Base-by-base conservation (phyloP, 2,888 invertebrate genomes). In the Amblyjoppa proteus region DNA sequence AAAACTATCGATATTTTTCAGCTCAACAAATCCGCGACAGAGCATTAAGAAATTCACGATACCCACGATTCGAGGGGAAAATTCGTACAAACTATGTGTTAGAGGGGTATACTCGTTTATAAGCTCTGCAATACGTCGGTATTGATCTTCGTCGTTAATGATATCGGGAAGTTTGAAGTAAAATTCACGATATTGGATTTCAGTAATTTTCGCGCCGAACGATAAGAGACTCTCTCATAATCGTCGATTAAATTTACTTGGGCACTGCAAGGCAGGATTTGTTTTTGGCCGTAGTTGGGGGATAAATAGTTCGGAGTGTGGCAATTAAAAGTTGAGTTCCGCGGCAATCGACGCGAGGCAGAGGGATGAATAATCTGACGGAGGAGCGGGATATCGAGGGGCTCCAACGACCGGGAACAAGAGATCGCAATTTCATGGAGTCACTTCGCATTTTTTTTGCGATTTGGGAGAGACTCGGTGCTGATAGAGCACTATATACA, bases 351-450 rank as follows among this genome's bases (percentile, higher is more conserved):
- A 75, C 66, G 45, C n/a, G 11, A n/a, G 28, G 41, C n/a, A 31
- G n/a, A 2, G 28, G 25, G 20, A 31, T 13, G 58, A 73, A 75
- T 80, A 84, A 80, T 80, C 16, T 53, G 56, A 34, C 1, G 41
- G 66, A 64, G 28, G 11, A 45, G 38, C 66, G 13, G 28, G 41
- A 75, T 45, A 64, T 70, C 79, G 75, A 71, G 53, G 66, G 74
- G 58, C 51, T 41, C 25, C 45, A 58, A 61, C 53, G 53, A 31
- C 58, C 41, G 77, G 25, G 76, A 81, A 81, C 71, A 56, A 76
- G 75, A 56, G 61, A 49, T 45, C 68, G 77, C 84, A 73, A 81
- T 81, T 76, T 28, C 80, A n/a, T 68, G 68, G 51, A 56, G 64
- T 73, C 66, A 66, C 74, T 77, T 73, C 66, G 77, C 73, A 76